Conservation (phyloP, 2,888 invertebrate species). For the Melanargia galathea region DNA sequence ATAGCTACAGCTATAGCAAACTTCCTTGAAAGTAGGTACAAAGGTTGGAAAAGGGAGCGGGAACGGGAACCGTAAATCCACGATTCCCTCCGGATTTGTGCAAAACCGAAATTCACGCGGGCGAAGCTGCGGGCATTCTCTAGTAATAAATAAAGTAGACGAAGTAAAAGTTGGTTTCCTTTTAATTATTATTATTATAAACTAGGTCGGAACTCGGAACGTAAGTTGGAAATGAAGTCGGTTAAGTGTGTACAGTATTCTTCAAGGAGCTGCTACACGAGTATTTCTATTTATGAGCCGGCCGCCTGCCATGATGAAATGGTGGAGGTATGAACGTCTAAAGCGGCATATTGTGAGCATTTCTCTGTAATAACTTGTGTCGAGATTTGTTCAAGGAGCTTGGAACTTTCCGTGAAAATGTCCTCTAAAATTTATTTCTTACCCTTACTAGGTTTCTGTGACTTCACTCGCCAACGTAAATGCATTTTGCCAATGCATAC, state of each 20-base stretch:
- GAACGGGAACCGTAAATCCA: too few relatives aligned
- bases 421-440: neutral
- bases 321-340: constrained; percentile 14
- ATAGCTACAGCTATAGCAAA: too few relatives aligned
- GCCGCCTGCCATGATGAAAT: constrained; percentile 11
- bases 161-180: too few relatives aligned
- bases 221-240: neutral
- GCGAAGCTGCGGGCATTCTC: too few relatives aligned
- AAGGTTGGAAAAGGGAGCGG: too few relatives aligned
- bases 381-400: constrained; percentile 8
- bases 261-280: constrained; percentile 6
- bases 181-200: too few relatives aligned
- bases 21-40: too few relatives aligned
- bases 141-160: too few relatives aligned
- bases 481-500: neutral
- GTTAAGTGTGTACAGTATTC: neutral
- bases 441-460: neutral
- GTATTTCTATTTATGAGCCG: constrained; percentile 19
- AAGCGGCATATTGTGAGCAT: constrained; percentile 11
- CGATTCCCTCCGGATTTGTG: too few relatives aligned
- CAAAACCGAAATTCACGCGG: too few relatives aligned
- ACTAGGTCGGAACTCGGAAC: neutral
- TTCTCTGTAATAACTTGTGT: constrained; percentile 6
- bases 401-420: neutral
- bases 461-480: neutral